Base-by-base conservation (phyloP, 2,113 vertebrate genomes). In the Nettapus auritus region DNA sequence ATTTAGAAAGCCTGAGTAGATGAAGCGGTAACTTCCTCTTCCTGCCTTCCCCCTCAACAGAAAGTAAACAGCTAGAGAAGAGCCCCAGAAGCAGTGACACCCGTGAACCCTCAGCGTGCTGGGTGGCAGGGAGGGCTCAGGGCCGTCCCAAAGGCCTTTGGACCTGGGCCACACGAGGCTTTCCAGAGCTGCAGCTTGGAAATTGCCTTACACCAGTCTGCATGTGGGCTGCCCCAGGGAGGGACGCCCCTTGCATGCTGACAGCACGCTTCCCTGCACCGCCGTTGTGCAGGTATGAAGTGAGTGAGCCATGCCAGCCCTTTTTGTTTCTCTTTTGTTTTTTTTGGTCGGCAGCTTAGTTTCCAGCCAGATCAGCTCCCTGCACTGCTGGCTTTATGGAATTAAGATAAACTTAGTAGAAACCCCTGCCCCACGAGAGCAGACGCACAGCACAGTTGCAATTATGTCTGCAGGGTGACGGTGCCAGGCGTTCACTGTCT, bases 1-100 rank as follows among this genome's bases (percentile, higher is more conserved):
- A 92, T 97, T 96, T 60, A 36, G 93, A 95, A 90, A 96, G 78
- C 67, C n/a, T 84, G 74, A 57, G 86, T 86, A 96, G 95, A 92
- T 79, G 53, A 89, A 94, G 81, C 38, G 91, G 57, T 68, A 94
- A 90, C 34, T 92, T 86, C 79, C 56, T 56, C 78, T 93, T 88
- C 74, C 38, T 68, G 57, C 50, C 21, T 67, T 94, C 13, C 17
- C n/a, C 36, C 86, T 82, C 56, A 71, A 70, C 77, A 85, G 31
- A 86, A 85, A 85, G 79, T 69, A 91, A 93, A 92, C 81, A 93
- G 63, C 59, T 9, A 3, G 44, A 44, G 56, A 91, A 52, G 59
- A 76, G 34, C 38, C 40, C 20, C 50, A 60, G 70, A 40, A 44
- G 66, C 90, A 92, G 63, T 55, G 76, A n/a, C 87, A 89, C 36